These are phyloP conservation scores for Artibeus jamaicensis DNA, from an alignment of 2,797 vertebrate species.

Conservation along the genomic window DNA sequence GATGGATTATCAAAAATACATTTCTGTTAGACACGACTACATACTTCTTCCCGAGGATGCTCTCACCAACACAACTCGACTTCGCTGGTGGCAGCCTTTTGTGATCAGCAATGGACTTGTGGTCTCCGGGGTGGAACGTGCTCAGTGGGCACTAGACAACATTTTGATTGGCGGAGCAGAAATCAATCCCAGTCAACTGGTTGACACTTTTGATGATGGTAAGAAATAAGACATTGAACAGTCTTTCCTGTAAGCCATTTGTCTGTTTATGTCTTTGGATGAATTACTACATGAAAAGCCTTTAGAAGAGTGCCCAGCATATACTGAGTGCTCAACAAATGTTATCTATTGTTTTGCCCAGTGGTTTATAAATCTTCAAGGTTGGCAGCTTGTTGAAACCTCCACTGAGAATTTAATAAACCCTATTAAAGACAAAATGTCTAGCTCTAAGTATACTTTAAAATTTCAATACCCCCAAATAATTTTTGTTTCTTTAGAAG, in stretches of 20 bases:
- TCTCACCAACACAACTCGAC: slow-evolving; percentile 93
- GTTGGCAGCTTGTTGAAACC: not conserved
- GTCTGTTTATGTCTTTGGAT: not conserved
- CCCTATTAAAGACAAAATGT: not conserved
- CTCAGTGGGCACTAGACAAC: slow-evolving; percentile 98
- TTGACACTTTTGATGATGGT: slow-evolving; percentile 98
- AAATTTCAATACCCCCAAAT: not conserved
- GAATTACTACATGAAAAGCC: not conserved
- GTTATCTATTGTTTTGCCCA: not conserved
- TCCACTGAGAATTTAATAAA: slow-evolving; percentile 21
- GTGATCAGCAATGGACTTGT: slow-evolving; percentile 90
- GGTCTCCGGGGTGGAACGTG: slow-evolving; percentile 90
- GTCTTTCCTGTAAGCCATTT: not conserved
- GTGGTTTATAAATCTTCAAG: not conserved
- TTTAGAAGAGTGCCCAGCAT: not conserved
- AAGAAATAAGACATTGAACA: slow-evolving; percentile 50
- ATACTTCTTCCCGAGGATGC: slow-evolving; percentile 93
- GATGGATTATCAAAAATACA: slow-evolving; percentile 99
- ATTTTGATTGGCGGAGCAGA: slow-evolving; percentile 96
- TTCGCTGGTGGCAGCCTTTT: slow-evolving; percentile 99
- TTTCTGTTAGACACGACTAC: slow-evolving; percentile 95
- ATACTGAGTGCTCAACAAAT: not conserved
- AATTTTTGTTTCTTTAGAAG: slow-evolving; percentile 4
- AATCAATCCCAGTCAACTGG: slow-evolving; percentile 96
- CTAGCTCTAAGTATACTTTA: slow-evolving; percentile 16